phyloP scores from a whole-genome alignment of 2,797 vertebrate genomes.

The Periparus ater region DNA sequence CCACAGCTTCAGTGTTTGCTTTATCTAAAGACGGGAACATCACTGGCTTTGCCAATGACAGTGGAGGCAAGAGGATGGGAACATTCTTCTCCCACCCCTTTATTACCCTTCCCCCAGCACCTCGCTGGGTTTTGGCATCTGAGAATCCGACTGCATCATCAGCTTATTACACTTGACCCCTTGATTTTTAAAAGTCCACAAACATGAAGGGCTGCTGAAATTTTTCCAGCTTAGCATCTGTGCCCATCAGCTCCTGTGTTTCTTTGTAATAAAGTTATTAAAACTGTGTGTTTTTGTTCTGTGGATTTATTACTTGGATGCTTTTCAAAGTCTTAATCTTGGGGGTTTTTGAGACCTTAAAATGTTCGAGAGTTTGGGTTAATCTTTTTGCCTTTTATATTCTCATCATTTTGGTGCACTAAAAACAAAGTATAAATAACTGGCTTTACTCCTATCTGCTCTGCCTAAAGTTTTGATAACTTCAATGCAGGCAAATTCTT shows the following conservation, averaged over 20 bases:
- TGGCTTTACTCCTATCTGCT: conserved; percentile 50
- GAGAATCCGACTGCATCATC: not conserved
- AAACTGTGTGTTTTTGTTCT: not conserved
- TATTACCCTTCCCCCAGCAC: not conserved
- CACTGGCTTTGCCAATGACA: not conserved
- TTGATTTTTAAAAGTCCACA: not conserved
- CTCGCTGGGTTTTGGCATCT: not conserved
- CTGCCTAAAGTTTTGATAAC: conserved; percentile 39
- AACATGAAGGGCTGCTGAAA: not conserved
- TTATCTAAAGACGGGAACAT: not conserved
- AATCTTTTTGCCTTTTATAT: conserved; percentile 43
- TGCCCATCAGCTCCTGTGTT: not conserved
- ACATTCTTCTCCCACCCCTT: not conserved
- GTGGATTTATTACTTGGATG: conserved; percentile 46
- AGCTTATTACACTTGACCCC: not conserved
- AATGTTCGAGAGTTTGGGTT: conserved; percentile 9
- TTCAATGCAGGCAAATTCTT: conserved; percentile 31
- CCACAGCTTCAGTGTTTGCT: not conserved
- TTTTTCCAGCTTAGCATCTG: not conserved
- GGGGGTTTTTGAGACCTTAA: not conserved
- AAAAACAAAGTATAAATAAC: conserved; percentile 41
- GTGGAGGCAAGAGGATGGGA: not conserved
- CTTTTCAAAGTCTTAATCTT: conserved; percentile 38
- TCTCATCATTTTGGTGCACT: conserved; percentile 28
- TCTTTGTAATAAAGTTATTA: conserved; percentile 15